phyloP scores from a whole-genome alignment of 2,888 invertebrate species.

The Synergus itoensis region DNA sequence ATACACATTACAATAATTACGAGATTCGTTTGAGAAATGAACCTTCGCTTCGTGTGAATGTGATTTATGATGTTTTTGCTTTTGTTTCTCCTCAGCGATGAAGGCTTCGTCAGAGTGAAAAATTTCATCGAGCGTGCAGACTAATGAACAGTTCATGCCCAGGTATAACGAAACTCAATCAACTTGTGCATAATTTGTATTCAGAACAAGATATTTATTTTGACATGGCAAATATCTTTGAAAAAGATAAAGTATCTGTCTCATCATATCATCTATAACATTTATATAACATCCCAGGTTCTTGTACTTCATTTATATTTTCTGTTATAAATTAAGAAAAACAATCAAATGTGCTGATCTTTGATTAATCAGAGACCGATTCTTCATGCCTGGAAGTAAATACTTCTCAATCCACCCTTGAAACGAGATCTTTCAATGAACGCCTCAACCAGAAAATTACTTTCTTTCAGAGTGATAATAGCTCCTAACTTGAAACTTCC shows the following conservation, averaged over 20 bases:
- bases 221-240: conserved; percentile 31
- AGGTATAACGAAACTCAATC: conserved; percentile 10
- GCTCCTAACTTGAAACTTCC: conserved; percentile 56
- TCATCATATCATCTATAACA: not conserved
- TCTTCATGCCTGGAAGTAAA: not conserved
- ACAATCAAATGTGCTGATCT: not conserved
- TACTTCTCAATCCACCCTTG: conserved; percentile 1
- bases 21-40: conserved; percentile 12
- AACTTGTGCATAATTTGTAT: conserved; percentile 41
- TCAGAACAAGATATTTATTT: conserved; percentile 10
- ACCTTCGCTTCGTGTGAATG: not conserved
- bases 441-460: conserved; percentile 62
- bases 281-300: not conserved
- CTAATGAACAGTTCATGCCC: conserved; percentile 10
- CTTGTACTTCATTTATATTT: not conserved
- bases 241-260: not conserved
- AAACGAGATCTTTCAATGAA: conserved; percentile 49
- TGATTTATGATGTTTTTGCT: conserved; percentile 19
- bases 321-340: not conserved
- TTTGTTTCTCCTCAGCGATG: not conserved
- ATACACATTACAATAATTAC: not conserved
- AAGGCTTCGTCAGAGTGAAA: not conserved
- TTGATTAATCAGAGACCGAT: conserved; percentile 3
- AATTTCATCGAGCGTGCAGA: not conserved
- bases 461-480: conserved; percentile 61